Evolutionary conservation across 1,140 invertebrate species (phyloP), one percentile per base, ranked within the genome.

Genomic region (Atta cephalotes): DNA sequence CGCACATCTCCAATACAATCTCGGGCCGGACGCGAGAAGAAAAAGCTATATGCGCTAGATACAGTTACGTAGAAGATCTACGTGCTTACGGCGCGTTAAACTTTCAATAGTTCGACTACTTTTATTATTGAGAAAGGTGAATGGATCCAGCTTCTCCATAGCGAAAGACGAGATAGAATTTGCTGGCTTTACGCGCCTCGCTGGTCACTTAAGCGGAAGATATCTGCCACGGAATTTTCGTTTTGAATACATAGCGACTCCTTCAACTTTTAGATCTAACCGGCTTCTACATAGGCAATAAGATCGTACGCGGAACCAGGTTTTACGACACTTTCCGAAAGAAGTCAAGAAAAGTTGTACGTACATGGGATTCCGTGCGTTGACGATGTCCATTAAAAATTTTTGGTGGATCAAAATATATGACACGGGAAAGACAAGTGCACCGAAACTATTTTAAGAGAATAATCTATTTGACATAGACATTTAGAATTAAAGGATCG

Each of bases 71-170:
- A 56, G 89, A 60, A 88, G 87, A 49, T 89, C 87, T 70, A 89
- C 85, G 86, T 88, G 85, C 91, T 91, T 87, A 91, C 85, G 89
- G 86, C 85, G 90, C 89, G 89, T 91, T 91, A 91, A 92, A 92
- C 86, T 91, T 92, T 92, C 91, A 91, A 91, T 92, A 87, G 88
- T 74, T 88, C 49, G 76, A 87, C 80, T 89, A 91, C 87, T 91
- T 92, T 92, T 87, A 86, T 82, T 74, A 90, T 89, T 88, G 87
- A 74, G 87, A 49, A 87, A 91, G 82, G 84, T 72, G 86, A 25
- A 25, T 25, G 25, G 74, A 90, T 45, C 71, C 18, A 74, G 60
- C 31, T 63, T 28, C 35, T 39, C n/a, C 25, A 35, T 68, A 9
- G 76, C 16, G 14, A 35, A 28, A 53, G 76, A 9, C 60, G 87